Base-by-base conservation (phyloP, 1,140 invertebrate genomes). In the Lordiphosa clarofinis region DNA sequence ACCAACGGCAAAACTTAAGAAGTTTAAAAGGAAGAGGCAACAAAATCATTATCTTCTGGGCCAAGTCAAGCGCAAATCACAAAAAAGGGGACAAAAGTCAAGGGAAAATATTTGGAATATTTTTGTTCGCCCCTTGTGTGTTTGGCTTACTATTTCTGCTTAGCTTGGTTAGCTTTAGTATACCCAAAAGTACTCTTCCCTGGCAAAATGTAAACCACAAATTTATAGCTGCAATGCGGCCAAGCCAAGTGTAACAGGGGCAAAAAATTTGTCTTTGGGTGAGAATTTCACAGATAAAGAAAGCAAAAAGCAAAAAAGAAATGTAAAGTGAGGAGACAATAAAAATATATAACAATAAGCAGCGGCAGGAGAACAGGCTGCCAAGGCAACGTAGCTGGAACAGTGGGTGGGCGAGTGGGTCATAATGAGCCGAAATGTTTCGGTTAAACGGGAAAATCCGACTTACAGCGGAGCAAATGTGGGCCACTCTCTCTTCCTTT, bases 221-320 rank as follows among this genome's bases (percentile, higher is more conserved):
- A 69, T 81, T 81, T 81, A 81, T 82, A 76, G 78, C 76, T 81
- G 76, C 78, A 81, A 84, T 81, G 76, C 78, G 76, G 67, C 76
- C 76, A 67, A 50, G 56, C 72, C 67, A 58, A 84, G 67, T 66
- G 59, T 71, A 62, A 46, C 57, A 44, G 59, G 56, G 54, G 46
- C 54, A 71, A 55, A 59, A 28, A 8, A 31, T 31, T 31, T 31
- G 19, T 31, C 28, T 71, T 54, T 68, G 55, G 53, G 69, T 59
- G 38, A 63, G 73, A 74, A 60, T 62, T 55, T 60, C 66, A 28
- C 19, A 36, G 28, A 33, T 48, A 36, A 21, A 31, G 37, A 19
- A 35, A 39, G 13, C 24, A 40, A 48, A 62, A 21, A 11, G 19
- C 19, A 19, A 19, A 19, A 24, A 50, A 65, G 31, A 67, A 67